Conservation (phyloP, 2,797 vertebrate species). For the Oreonectes daqikongensis region DNA sequence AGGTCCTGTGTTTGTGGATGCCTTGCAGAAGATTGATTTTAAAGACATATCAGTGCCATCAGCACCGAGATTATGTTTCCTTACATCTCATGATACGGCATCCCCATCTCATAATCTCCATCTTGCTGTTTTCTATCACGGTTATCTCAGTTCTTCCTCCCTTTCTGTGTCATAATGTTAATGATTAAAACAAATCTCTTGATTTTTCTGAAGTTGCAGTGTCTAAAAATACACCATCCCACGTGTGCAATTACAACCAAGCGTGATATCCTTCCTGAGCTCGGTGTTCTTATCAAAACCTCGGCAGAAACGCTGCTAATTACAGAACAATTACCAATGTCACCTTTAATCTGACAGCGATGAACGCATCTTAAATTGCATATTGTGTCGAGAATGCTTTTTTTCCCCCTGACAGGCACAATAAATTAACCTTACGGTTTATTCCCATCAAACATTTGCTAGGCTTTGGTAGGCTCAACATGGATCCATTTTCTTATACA, state of each 20-base stretch:
- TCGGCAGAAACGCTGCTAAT: slow-evolving; percentile 35
- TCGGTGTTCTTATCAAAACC: slow-evolving; percentile 19
- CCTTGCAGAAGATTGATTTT: slow-evolving; percentile 44
- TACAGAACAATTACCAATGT: slow-evolving; percentile 39
- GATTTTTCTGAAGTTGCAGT: slow-evolving; percentile 4
- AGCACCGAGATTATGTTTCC: slow-evolving; percentile 31
- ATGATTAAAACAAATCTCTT: slow-evolving; percentile 37
- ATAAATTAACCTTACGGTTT: slow-evolving; percentile 52
- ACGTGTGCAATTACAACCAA: slow-evolving; percentile 28
- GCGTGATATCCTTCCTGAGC: slow-evolving; percentile 16
- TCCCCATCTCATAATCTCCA: slow-evolving; percentile 34
- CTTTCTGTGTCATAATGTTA: slow-evolving; percentile 43
- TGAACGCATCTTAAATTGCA: neutral
- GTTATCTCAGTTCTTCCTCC: neutral
- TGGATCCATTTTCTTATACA: slow-evolving; percentile 55
- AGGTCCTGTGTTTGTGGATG: slow-evolving; percentile 9
- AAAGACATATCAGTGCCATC: slow-evolving; percentile 27
- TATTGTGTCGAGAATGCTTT: slow-evolving; percentile 60
- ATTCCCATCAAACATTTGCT: slow-evolving; percentile 65
- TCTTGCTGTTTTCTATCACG: slow-evolving; percentile 24
- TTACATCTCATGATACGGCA: slow-evolving; percentile 12
- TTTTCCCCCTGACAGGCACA: slow-evolving; percentile 56
- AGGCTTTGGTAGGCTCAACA: slow-evolving; percentile 50
- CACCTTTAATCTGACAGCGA: slow-evolving; percentile 31
- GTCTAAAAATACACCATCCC: slow-evolving; percentile 38